A percentile compares a stretch with the other conserved stretches of the same genome.
These are phyloP conservation scores for Enoplosus armatus DNA, from an alignment of 2,797 vertebrate species.

Conservation along the genomic window DNA sequence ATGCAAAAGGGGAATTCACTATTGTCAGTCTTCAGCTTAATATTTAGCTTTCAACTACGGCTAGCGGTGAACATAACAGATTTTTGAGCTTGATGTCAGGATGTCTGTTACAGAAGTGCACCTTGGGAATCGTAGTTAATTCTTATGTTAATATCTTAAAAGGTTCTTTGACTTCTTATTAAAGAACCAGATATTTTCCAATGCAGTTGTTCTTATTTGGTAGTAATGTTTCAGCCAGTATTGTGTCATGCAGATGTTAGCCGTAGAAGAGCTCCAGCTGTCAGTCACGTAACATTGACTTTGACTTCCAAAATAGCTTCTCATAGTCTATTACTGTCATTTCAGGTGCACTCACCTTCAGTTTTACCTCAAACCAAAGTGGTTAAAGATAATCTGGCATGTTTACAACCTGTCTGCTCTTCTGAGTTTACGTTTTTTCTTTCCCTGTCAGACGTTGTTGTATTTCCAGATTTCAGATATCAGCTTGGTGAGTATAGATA, in stretches of 20 bases:
- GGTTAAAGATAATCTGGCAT: neutral
- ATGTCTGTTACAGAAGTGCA: neutral
- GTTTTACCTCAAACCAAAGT: neutral
- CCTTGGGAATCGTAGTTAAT: neutral
- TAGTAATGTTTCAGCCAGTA: neutral
- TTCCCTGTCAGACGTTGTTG: neutral
- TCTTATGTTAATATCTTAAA: neutral
- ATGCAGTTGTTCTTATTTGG: neutral
- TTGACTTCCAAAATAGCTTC: conserved; percentile 21
- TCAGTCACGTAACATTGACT: neutral
- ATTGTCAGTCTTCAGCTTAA: neutral
- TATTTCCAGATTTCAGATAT: neutral
- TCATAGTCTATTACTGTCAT: neutral
- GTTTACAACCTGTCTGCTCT: neutral
- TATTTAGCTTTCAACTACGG: neutral
- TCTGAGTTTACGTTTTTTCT: neutral
- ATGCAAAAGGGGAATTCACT: neutral
- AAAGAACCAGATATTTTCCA: neutral
- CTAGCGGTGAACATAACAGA: neutral
- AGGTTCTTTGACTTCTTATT: neutral
- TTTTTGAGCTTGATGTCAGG: neutral
- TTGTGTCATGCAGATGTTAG: neutral
- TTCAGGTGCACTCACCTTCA: neutral
- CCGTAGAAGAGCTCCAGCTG: neutral
- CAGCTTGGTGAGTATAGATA: neutral